Percentiles rank a stretch among this genome's conserved stretches.
Evolutionary conservation across 2,113 vertebrate species (phyloP).

Genomic region (Lynx canadensis): DNA sequence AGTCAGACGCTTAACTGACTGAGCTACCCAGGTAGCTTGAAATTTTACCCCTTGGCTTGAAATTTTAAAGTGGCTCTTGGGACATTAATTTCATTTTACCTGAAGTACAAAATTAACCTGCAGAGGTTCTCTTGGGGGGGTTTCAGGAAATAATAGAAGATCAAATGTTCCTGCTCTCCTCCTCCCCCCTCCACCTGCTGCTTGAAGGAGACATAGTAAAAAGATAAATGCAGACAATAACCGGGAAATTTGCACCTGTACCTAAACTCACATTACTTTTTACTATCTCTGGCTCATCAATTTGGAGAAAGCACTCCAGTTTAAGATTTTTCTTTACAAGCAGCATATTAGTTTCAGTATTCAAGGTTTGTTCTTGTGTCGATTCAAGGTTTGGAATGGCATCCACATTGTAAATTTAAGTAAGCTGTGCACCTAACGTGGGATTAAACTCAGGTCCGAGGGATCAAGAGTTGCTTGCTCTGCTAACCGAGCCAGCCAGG

Average conservation of each 20-base stretch:
- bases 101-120: not conserved
- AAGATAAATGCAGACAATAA: not conserved
- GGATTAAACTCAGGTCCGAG: not conserved
- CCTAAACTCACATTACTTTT: not conserved
- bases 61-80: not conserved
- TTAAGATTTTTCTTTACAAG: slow-evolving; percentile 5
- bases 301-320: not conserved
- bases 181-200: not conserved
- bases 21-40: too few species aligned
- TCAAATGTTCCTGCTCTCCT: not conserved
- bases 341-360: not conserved
- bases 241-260: not conserved
- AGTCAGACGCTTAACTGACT: too few species aligned
- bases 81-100: not conserved
- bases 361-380: not conserved
- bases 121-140: not conserved
- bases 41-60: not conserved
- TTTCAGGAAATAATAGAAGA: not conserved
- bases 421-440: not conserved
- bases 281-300: not conserved
- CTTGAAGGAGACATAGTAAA: not conserved
- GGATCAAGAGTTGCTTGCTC: not conserved
- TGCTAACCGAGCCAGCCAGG: not conserved
- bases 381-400: not conserved
- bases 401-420: not conserved